These are phyloP conservation scores for Himalopsyche tibetana DNA, from an alignment of 2,888 invertebrate genomes.

Conservation along the genomic window DNA sequence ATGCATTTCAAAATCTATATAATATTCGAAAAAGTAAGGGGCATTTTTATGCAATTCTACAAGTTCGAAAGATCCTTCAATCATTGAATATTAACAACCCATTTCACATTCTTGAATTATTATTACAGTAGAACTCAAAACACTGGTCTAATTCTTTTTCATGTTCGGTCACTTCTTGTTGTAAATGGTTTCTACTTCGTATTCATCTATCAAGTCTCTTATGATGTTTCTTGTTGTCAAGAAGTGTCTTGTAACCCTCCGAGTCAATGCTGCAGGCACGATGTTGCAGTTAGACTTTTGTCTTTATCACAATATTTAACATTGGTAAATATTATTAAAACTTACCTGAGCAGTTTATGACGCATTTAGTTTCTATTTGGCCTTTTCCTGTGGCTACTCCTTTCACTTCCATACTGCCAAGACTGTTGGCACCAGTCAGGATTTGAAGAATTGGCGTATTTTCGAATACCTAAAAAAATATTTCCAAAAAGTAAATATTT, in stretches of 20 bases:
- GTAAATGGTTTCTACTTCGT: not conserved
- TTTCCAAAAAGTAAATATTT: not conserved
- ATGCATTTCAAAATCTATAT: not conserved
- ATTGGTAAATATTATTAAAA: conserved; percentile 1
- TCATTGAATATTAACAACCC: no score
- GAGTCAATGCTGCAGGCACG: no score
- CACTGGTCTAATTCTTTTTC: not conserved
- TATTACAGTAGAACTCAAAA: not conserved
- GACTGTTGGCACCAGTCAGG: conserved; percentile 79
- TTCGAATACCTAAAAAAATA: conserved; percentile 80
- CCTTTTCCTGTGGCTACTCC: conserved; percentile 88
- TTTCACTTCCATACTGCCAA: conserved; percentile 82
- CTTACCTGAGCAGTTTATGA: conserved; percentile 85
- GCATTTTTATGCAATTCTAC: no score
- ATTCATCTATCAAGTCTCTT: not conserved
- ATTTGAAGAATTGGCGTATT: conserved; percentile 86
- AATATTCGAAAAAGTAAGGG: no score
- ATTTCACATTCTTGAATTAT: not conserved
- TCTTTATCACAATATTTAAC: no score
- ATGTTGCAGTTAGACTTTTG: no score
- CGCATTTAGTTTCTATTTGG: conserved; percentile 84
- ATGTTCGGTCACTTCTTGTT: not conserved
- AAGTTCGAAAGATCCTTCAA: no score
- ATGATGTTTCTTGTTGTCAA: not conserved
- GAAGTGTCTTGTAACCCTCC: no score